These are phyloP conservation scores for Plecotus auritus DNA, from an alignment of 2,113 vertebrate species.

Conservation along the genomic window DNA sequence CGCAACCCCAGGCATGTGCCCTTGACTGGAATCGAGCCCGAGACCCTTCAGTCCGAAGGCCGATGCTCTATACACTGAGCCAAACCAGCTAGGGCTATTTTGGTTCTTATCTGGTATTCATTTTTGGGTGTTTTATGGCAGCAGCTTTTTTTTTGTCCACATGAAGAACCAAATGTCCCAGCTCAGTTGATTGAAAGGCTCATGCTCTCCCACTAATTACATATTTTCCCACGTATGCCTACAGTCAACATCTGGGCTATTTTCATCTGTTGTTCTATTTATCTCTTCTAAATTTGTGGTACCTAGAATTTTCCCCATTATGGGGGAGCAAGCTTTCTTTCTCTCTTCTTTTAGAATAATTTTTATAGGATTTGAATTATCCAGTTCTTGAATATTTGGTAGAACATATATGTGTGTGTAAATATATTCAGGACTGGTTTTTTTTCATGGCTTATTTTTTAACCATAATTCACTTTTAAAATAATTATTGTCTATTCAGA, in stretches of 20 bases:
- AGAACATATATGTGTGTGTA: not conserved
- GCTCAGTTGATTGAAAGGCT: not conserved
- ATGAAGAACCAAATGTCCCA: not conserved
- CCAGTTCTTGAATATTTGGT: not conserved
- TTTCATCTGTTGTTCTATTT: not conserved
- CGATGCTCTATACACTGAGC: too few species aligned
- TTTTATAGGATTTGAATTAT: not conserved
- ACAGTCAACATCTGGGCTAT: not conserved
- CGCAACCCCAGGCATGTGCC: too few species aligned
- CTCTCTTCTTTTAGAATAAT: not conserved
- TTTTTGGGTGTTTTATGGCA: not conserved
- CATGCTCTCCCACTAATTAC: not conserved
- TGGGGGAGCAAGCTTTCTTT: not conserved
- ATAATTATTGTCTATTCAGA: not conserved
- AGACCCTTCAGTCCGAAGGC: too few species aligned
- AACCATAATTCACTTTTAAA: slow-evolving; percentile 1
- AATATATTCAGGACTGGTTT: not conserved
- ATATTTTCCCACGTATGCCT: not conserved
- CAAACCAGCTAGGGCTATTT: not conserved
- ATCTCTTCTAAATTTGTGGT: not conserved
- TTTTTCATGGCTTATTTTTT: not conserved
- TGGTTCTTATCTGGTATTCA: not conserved
- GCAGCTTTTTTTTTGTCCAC: not conserved
- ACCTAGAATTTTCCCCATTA: not conserved
- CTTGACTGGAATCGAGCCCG: too few species aligned